Percentiles rank a stretch among this genome's conserved stretches.
These are phyloP conservation scores for Pecten maximus DNA, from an alignment of 2,888 invertebrate genomes.

Conservation along the genomic window DNA sequence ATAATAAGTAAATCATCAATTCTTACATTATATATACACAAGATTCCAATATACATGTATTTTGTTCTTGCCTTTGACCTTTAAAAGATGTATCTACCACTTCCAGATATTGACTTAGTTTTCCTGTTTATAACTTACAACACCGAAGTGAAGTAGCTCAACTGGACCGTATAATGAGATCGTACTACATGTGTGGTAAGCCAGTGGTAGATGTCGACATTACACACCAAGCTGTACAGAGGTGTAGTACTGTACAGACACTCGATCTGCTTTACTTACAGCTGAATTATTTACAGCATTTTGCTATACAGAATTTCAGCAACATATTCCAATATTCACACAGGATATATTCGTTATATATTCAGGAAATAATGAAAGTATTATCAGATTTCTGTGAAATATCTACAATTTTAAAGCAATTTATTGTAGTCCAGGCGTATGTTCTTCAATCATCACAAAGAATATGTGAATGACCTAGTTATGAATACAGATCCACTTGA, in stretches of 20 bases:
- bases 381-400: no score
- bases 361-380: no score
- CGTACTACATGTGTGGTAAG: not conserved
- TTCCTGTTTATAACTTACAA: not conserved
- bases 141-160: not conserved
- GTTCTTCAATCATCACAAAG: no score
- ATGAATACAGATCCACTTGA: no score
- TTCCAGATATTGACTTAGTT: not conserved
- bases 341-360: no score
- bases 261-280: not conserved
- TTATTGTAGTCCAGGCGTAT: no score
- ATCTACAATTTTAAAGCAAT: no score
- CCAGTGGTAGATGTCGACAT: not conserved
- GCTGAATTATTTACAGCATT: not conserved
- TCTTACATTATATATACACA: no score
- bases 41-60: no score
- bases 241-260: not conserved
- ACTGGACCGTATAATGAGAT: not conserved
- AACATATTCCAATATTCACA: no score
- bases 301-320: no score
- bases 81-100: not conserved
- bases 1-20: not conserved
- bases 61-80: not conserved
- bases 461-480: no score
- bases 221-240: not conserved